Conservation (phyloP, 2,888 invertebrate species). For the Dorcus hopei region DNA sequence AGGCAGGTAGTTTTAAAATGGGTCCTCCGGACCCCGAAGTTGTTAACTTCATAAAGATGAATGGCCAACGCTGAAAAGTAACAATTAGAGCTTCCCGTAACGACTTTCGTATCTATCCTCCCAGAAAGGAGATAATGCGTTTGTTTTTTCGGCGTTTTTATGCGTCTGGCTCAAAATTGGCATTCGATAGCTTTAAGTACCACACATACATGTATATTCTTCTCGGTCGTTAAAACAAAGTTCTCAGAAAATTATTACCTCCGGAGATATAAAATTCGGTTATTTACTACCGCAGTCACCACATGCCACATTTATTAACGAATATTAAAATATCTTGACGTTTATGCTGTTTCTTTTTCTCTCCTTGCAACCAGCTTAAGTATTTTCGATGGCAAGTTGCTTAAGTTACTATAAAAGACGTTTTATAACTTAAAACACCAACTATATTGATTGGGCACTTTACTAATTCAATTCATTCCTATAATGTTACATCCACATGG, state of each 20-base stretch:
- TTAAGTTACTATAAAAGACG: no score
- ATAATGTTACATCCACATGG: no score
- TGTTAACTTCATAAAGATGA: constrained; percentile 48
- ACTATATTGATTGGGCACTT: no score
- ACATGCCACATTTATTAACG: no score
- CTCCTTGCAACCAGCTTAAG: no score
- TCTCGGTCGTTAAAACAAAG: constrained; percentile 4
- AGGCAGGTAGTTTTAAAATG: constrained; percentile 49
- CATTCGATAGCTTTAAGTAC: constrained; percentile 13
- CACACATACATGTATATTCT: constrained; percentile 4
- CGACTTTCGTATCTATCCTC: constrained; percentile 34
- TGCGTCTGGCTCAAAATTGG: constrained; percentile 16
- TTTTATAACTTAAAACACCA: no score
- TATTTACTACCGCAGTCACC: constrained; percentile 3
- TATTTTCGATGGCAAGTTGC: no score
- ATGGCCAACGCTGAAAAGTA: constrained; percentile 44
- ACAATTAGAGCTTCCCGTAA: constrained; percentile 42
- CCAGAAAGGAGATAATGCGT: constrained; percentile 30
- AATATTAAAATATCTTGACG: no score
- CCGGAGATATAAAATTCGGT: constrained; percentile 10
- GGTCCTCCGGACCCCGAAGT: constrained; percentile 34
- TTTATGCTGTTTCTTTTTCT: no score
- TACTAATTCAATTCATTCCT: no score
- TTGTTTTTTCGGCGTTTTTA: constrained; percentile 18
- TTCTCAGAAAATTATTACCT: constrained; percentile 11